These are phyloP conservation scores for Anastrepha obliqua DNA, from an alignment of 1,140 invertebrate species.

Conservation along the genomic window DNA sequence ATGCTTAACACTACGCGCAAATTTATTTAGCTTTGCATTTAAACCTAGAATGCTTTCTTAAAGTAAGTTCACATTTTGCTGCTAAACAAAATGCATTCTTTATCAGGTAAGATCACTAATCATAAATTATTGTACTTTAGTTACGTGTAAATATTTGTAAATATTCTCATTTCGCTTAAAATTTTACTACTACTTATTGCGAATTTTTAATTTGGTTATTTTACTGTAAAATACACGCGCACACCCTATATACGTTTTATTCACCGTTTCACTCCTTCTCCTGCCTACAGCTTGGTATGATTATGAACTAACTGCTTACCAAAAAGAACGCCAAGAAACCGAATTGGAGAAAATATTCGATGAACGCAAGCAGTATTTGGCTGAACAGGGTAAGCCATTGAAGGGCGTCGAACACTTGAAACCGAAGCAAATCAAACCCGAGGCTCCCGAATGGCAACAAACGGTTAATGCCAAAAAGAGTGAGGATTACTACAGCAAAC, in stretches of 20 bases:
- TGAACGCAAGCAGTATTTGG: slow-evolving; percentile 83
- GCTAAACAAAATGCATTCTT: background rate
- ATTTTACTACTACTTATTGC: slow-evolving; percentile 37
- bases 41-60: too few species aligned
- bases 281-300: slow-evolving; percentile 90
- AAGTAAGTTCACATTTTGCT: too few species aligned
- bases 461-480: slow-evolving; percentile 87
- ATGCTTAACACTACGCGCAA: too few species aligned
- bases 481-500: slow-evolving; percentile 88
- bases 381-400: slow-evolving; percentile 79
- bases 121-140: background rate
- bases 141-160: background rate
- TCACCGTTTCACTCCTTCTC: background rate
- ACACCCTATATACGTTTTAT: background rate
- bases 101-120: background rate
- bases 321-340: slow-evolving; percentile 87
- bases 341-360: slow-evolving; percentile 92
- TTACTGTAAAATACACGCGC: background rate
- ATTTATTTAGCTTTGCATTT: too few species aligned
- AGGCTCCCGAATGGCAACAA: slow-evolving; percentile 89
- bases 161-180: background rate
- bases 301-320: slow-evolving; percentile 87
- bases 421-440: slow-evolving; percentile 82
- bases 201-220: background rate
- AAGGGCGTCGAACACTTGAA: slow-evolving; percentile 80